Conservation (phyloP, 2,797 vertebrate species). For the Melanotaenia nigrans region DNA sequence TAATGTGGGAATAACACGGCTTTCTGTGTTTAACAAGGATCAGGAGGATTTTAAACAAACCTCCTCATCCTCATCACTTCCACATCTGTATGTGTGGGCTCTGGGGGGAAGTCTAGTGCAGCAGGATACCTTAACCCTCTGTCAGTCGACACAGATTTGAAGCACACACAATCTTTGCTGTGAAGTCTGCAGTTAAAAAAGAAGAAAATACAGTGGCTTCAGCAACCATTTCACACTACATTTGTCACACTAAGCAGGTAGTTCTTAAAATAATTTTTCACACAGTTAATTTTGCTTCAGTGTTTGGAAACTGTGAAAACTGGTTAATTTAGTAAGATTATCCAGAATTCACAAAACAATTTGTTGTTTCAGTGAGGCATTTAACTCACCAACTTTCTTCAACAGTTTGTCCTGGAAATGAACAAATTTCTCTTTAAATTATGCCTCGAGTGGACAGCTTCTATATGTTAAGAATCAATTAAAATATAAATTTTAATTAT, state of each 20-base stretch:
- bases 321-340: conserved; percentile 1
- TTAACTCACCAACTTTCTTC: not conserved
- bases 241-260: conserved; percentile 33
- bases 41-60: conserved; percentile 69
- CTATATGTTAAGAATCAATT: not conserved
- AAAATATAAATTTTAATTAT: not conserved
- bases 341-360: not conserved
- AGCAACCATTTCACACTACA: conserved; percentile 30
- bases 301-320: conserved; percentile 6
- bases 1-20: conserved; percentile 73
- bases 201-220: conserved; percentile 28
- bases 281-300: conserved; percentile 27
- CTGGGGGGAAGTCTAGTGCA: conserved; percentile 49
- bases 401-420: not conserved
- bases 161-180: conserved; percentile 57
- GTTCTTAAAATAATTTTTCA: conserved; percentile 36
- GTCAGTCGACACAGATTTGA: conserved; percentile 72
- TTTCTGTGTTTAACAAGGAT: conserved; percentile 79
- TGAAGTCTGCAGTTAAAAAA: conserved; percentile 59
- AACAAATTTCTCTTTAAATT: not conserved
- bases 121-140: conserved; percentile 64
- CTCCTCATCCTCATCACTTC: conserved; percentile 44
- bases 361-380: not conserved
- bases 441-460: not conserved
- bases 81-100: conserved; percentile 61